phyloP scores from a whole-genome alignment of 2,888 invertebrate genomes.

The Colostygia pectinataria region DNA sequence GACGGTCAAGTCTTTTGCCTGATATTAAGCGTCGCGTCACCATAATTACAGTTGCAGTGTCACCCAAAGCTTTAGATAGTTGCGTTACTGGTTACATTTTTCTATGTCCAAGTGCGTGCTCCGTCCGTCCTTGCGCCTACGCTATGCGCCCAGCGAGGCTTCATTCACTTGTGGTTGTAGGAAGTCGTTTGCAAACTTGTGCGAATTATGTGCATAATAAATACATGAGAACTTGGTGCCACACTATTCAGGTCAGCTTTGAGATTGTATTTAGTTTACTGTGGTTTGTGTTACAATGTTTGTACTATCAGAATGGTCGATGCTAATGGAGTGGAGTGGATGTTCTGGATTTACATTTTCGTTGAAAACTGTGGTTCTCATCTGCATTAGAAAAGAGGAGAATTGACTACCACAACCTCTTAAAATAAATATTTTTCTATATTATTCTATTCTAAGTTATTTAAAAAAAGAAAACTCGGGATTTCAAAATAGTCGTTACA shows the following conservation, averaged over 20 bases:
- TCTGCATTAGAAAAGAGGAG: too few species aligned
- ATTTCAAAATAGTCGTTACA: too few species aligned
- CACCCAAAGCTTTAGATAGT: too few species aligned
- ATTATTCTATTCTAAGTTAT: too few species aligned
- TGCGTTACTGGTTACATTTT: constrained; percentile 7
- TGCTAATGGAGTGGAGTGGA: background rate
- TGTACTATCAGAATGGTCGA: constrained; percentile 1
- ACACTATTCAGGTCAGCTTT: constrained; percentile 11
- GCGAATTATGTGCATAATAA: constrained; percentile 27
- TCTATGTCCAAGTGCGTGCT: constrained; percentile 8
- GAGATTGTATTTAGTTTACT: constrained; percentile 2
- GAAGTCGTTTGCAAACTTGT: constrained; percentile 27
- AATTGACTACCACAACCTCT: too few species aligned
- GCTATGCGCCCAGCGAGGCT: constrained; percentile 9
- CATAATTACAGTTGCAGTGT: too few species aligned
- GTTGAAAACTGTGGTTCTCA: background rate
- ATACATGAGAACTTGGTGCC: constrained; percentile 13
- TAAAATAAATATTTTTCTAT: too few species aligned
- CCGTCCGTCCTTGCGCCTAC: constrained; percentile 27
- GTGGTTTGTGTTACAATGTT: constrained; percentile 6
- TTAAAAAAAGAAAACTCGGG: too few species aligned
- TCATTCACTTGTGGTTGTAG: constrained; percentile 29
- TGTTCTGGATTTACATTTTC: background rate
- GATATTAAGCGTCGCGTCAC: too few species aligned
- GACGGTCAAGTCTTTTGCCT: too few species aligned